Base-by-base conservation (phyloP, 2,797 vertebrate genomes). In the Numenius phaeopus region DNA sequence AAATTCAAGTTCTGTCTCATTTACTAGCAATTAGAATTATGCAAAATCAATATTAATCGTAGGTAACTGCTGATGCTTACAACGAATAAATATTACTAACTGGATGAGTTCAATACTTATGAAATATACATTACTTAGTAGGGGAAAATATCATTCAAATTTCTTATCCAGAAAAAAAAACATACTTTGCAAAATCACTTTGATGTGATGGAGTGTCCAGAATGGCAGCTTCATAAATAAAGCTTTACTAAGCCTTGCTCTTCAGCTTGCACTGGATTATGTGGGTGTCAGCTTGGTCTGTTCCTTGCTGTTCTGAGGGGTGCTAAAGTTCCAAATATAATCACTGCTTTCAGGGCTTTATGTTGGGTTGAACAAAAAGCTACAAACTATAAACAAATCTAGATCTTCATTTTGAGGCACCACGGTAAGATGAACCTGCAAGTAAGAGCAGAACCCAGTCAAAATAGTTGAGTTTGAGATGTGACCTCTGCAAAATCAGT, bases 251-350 rank as follows among this genome's bases (percentile, higher is more conserved):
- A 89, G 69, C 80, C 57, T 82, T 11, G 11, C 83, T 94, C 88
- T 77, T 67, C 90, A 83, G 71, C 67, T 64, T 70, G 70, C 44
- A 69, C 75, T 92, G 93, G n/a, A 58, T 54, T 93, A 75, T 77
- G 93, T 90, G 94, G 94, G 90, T 83, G 92, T 75, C 78, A 96
- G 78, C 88, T 83, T 27, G 88, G 88, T 52, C 90, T 89, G 92
- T 40, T 95, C 85, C 94, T 90, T 62, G 24, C 78, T 80, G 62
- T 15, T 80, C 89, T 67, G 44, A 57, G 92, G 55, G 37, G 66
- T 84, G 86, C 82, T 34, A n/a, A 30, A 27, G 5, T 10, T 91
- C 81, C 86, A 89, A 42, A 82, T 7, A 61, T 14, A 87, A 23
- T 27, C 73, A 64, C 55, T 37, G 59, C 67, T 89, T 39, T 47